Base-by-base conservation (phyloP, 1,140 invertebrate genomes). In the Drosophila micromelanica region DNA sequence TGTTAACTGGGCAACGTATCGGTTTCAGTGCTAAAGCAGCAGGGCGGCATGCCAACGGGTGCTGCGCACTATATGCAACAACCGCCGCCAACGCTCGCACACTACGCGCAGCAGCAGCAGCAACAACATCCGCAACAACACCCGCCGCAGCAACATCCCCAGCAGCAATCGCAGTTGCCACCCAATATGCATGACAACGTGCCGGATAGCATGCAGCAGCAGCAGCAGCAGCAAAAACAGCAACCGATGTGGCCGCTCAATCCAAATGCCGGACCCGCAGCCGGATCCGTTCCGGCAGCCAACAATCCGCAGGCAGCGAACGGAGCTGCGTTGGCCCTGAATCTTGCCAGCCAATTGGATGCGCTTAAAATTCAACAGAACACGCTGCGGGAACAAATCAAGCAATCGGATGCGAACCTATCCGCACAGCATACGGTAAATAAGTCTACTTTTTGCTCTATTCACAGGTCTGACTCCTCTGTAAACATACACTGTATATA, bases 391-490 rank as follows among this genome's bases (percentile, higher is more conserved):
- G 97, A 99, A 85, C 97, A 99, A 93, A 98, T 99, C 51, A 95
- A 95, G 77, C 97, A 99, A 92, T 98, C 97, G 80, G 98, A 99
- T 93, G 95, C 96, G 85, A 99, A 99, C 94, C 93, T 99, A 61
- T 95, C 96, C 75, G 98, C 98, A 43, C 98, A 99, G 91, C 97
- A 99, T 93, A 95, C 96, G 85, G 96, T 96, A 91, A 91, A 62
- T 91, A 56, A 63, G 38, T 43, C 46, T 64, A 40, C 35, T 60
- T 63, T 72, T 61, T 45, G 46, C n/a, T 69, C 38, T 37, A 5
- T 45, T 75, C 23, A 43, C 74, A 61, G 77, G 73, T 64, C 54
- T 72, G 40, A 46, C 42, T 48, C n/a, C 43, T 70, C 32, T 68
- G 54, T 64, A 55, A 61, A 62, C 12, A 54, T 62, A 40, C 40